Base-by-base conservation (phyloP, 2,888 invertebrate genomes). In the Aethes cnicana region DNA sequence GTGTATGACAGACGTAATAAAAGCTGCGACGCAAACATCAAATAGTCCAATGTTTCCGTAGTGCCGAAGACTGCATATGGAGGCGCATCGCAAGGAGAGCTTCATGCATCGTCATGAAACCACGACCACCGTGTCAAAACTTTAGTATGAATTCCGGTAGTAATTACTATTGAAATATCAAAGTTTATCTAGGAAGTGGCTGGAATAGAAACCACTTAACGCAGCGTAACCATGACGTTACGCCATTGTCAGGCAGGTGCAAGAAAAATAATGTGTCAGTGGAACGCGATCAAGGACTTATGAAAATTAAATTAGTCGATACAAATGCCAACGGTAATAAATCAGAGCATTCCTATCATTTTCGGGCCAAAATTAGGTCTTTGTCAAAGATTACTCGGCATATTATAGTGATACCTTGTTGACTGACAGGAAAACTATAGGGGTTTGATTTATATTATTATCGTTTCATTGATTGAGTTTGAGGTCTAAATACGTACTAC, bases 281-380 rank as follows among this genome's bases (percentile, higher is more conserved):
- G 63, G 60, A 57, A 74, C 55, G 70, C 58, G 64, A 64, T 53
- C 74, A 74, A 75, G 71, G 74, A 58, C 62, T 61, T 48, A 50
- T 57, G 53, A 62, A 63, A 55, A 62, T 57, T 66, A 56, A 63
- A 61, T 63, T 64, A 66, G 65, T 57, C 36, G 54, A 49, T 60
- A 61, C 55, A 69, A 77, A 77, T 74, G 65, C 55, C 69, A 77
- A 47, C 56, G 55, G 65, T 67, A 69, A 65, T 69, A 62, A 68
- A 67, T 53, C 57, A 36, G 54, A 48, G 60, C 66, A 61, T 61
- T 52, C 63, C 61, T 53, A 53, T 55, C 42, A 18, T 28, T 18
- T 28, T 39, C n/a, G 17, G 8, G 11, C 32, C 9, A 39, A 39
- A 48, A 47, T 48, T 46, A 37, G 55, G 57, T 54, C 59, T 58